Base-by-base conservation (phyloP, 1,140 invertebrate genomes). In the Diprion similis region DNA sequence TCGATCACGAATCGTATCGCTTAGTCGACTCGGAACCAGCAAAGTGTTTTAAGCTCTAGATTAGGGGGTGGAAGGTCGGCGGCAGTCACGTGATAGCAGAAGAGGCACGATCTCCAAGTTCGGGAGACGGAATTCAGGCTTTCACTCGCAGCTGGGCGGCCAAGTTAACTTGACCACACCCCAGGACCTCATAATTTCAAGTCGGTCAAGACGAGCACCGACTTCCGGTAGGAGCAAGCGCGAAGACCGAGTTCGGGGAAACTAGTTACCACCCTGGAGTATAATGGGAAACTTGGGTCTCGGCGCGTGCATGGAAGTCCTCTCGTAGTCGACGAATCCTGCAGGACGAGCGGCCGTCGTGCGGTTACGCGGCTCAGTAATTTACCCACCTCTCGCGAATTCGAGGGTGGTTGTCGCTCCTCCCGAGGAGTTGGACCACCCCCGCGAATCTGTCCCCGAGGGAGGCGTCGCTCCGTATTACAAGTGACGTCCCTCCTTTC, bases 111-210 rank as follows among this genome's bases (percentile, higher is more conserved):
- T 37, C 24, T 37, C 24, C 2, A 37, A 37, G 24, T 37, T 37
- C 24, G 24, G 24, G 24, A 0, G 24, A 37, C 24, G 24, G 24
- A 37, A 37, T 37, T 37, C 24, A 37, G 24, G 24, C 24, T 0
- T 37, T 37, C 24, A 6, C 24, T 37, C 24, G 24, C 24, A 37
- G 24, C 24, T 37, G 6, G 24, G 24, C 24, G 24, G 79, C 76
- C 76, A 80, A 79, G 77, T 73, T 73, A 79, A 80, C 79, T 80
- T 80, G 79, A 80, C 79, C 78, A 76, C 76, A 80, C 78, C 76
- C 76, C 72, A 70, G 24, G 66, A 71, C 59, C 59, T 76, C 67
- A 73, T 79, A 80, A 80, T 78, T 78, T 75, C 71, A 78, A 79
- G 79, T 80, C 75, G 78, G 79, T 76, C 71, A 76, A 74, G 64